phyloP scores from a whole-genome alignment of 1,140 invertebrate species.

The Episyrphus balteatus region DNA sequence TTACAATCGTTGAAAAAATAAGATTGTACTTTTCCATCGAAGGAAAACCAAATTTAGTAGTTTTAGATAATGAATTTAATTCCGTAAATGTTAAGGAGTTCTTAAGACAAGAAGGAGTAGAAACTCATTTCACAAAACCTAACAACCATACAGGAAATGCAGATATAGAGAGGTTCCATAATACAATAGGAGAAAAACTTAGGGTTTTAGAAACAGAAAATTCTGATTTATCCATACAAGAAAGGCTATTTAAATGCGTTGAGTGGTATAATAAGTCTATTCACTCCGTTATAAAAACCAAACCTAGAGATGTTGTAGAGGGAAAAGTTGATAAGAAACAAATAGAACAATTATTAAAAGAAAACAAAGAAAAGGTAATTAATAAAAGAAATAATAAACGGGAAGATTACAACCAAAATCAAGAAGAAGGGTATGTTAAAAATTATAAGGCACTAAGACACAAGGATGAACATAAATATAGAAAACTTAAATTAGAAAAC shows the following conservation, averaged over 20 bases:
- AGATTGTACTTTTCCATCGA: constrained; percentile 1
- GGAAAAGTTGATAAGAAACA: constrained; percentile 5
- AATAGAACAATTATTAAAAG: constrained; percentile 7
- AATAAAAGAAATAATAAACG: background rate
- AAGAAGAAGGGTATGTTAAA: constrained; percentile 3
- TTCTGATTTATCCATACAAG: background rate
- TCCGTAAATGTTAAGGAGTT: constrained; percentile 5
- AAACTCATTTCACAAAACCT: constrained; percentile 8
- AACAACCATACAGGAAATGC: constrained; percentile 9
- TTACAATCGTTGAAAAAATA: constrained; percentile 7
- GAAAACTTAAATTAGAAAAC: constrained; percentile 6
- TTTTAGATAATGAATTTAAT: constrained; percentile 8
- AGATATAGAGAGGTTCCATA: constrained; percentile 7
- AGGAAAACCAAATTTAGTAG: constrained; percentile 4
- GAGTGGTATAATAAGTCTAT: constrained; percentile 3
- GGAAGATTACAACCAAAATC: background rate
- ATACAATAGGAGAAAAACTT: constrained; percentile 6
- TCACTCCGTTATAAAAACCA: constrained; percentile 3
- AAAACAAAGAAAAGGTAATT: constrained; percentile 8
- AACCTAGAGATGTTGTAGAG: constrained; percentile 1
- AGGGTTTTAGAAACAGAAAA: constrained; percentile 3
- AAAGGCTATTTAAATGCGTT: background rate
- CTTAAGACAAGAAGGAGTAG: constrained; percentile 4
- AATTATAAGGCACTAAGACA: constrained; percentile 8
- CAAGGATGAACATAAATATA: constrained; percentile 7